Evolutionary conservation across 2,113 vertebrate species (phyloP), one percentile per base, ranked within the genome.

Genomic region (Garra rufa): DNA sequence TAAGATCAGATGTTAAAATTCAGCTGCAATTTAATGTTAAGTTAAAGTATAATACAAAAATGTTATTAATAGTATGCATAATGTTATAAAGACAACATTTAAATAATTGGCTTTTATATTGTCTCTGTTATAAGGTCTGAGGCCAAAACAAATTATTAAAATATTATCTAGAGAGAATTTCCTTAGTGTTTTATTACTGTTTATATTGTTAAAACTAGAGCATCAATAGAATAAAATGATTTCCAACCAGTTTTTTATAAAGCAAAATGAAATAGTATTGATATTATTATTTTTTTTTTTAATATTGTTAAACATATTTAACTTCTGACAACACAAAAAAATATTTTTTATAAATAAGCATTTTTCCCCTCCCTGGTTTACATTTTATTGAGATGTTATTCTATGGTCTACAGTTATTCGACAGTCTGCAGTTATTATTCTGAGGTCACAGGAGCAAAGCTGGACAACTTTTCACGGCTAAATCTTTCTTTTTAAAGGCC

Each of bases 401-500:
- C 10, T 34, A 9, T 43, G 69, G 21, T 30, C 1, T 78, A 70
- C 55, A 70, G 10, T 28, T 57, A 57, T 9, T 24, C 28, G 1
- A n/a, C 24, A 26, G 24, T 26, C 13, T 69, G 5, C 70, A n/a
- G 10, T n/a, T 77, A 69, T 26, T 69, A 46, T n/a, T n/a, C n/a
- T n/a, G 43, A 63, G 17, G 19, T 61, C 28, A 55, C 28, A 9
- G 28, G 10, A 67, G 19, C 15, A 78, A 34, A 59, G 11, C 48
- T 24, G 38, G 15, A 34, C 2, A 61, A 77, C 24, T 11, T 38
- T 48, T 61, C 50, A 24, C 48, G 9, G 50, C 6, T 63, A 46
- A 55, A 82, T 43, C 43, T 24, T 52, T 10, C 14, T 48, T 73
- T 28, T 80, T 57, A 83, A 87, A 81, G 69, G 78, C 44, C 44